Evolutionary conservation across 2,888 invertebrate genomes (phyloP), one percentile per base, ranked within the genome.

Genomic region (Busseola fusca): DNA sequence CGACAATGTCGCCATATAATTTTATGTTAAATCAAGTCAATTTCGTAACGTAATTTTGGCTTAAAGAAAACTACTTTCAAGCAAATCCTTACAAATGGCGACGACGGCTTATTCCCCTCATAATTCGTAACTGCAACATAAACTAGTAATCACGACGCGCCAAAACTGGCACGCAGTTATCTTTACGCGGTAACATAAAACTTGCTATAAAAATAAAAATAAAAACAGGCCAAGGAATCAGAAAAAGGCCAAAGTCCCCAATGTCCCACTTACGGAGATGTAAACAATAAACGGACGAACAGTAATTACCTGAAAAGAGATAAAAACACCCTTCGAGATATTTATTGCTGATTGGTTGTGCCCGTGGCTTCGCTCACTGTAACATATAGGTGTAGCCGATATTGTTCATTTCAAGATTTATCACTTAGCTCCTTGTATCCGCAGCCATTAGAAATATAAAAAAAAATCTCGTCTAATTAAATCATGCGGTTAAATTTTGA

Each of bases 151-250:
- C 65, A 56, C 54, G 18, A 73, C 70, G 9, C 64, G 16, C 40
- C 40, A n/a, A 62, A 68, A 64, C 42, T 60, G 63, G 50, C 57
- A 62, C 48, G 40, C 45, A 64, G 40, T 73, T 59, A 64, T 69
- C 62, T 78, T 72, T 65, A 73, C 58, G 58, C 48, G 56, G 14
- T n/a, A 27, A 54, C 69, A 70, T 78, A 78, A 82, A 80, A 75
- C 34, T 14, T 7, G 50, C 59, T 48, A 62, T 82, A 80, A 80
- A 83, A 64, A 18, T 68, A 45, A 75, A 70, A 73, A 74, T 56
- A 66, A 65, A 69, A 66, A 58, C 21, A 9, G 30, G 16, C 56
- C 48, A 30, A 52, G 54, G 34, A 78, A 72, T 70, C 63, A 65
- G 60, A 64, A 70, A 76, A 50, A 65, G 56, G 66, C 18, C 67